Base-by-base conservation (phyloP, 2,113 vertebrate genomes). In the Meleagris gallopavo region DNA sequence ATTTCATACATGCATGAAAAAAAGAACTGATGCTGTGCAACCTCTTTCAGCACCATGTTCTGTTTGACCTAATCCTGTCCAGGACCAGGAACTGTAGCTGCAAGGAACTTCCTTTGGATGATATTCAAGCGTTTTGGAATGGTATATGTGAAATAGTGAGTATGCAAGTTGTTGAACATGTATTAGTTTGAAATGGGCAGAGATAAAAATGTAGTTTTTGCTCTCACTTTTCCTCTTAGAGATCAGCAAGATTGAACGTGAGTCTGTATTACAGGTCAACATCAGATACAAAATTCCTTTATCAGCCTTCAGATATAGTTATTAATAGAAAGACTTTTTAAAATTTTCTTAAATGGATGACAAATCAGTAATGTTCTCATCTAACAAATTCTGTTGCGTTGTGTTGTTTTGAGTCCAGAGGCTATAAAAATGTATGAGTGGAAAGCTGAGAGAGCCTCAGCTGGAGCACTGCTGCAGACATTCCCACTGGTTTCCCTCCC, bases 351-450 rank as follows among this genome's bases (percentile, higher is more conserved):
- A 36, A 86, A 71, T 4, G 13, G 55, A 30, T 6, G 58, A 27
- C 70, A 86, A 52, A 27, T 32, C 65, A 64, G 25, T 38, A 89
- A 67, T 38, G 22, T 38, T 13, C 13, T 77, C 54, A 69, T 67
- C 12, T 77, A n/a, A 29, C 27, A 12, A 0, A 0, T 2, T 30
- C 45, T 71, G 9, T 55, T 67, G 69, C 45, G 40, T n/a, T n/a
- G n/a, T n/a, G 20, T 16, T 34, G 27, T 34, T 73, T 57, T 29
- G 19, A 43, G 12, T 60, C 22, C 55, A 4, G 16, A 36, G 36
- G 24, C 40, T 69, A 1, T 15, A 62, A 55, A 64, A 32, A 32
- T 30, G 9, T 29, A 6, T 10, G 14, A 50, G 58, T 24, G 25
- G 38, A 71, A 46, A 57, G 43, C 61, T 72, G 38, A 60, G 65